Percentiles rank a stretch among this genome's conserved stretches.
Evolutionary conservation across 2,797 vertebrate species (phyloP).

Genomic region (Acipenser ruthenus): DNA sequence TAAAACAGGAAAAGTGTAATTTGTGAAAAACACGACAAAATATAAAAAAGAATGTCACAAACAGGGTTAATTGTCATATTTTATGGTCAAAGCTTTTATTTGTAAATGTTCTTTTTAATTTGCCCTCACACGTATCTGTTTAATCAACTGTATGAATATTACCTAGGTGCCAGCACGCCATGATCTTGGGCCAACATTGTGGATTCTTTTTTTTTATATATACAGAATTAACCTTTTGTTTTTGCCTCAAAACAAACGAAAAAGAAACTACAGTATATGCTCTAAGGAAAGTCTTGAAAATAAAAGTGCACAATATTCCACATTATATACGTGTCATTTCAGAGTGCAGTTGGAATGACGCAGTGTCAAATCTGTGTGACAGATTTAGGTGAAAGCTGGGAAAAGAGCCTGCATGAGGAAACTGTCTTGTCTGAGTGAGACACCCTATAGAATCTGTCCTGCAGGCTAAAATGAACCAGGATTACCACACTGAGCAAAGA

Average conservation of each 20-base stretch:
- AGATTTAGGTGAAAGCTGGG: conserved; percentile 98
- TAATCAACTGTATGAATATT: not conserved
- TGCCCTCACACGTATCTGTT: conserved; percentile 12
- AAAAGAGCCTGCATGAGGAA: conserved; percentile 79
- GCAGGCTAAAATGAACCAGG: conserved; percentile 64
- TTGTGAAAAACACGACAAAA: not conserved
- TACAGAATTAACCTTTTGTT: conserved; percentile 2
- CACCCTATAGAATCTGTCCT: conserved; percentile 75
- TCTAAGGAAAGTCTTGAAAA: conserved; percentile 68
- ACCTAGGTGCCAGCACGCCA: not conserved
- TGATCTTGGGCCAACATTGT: not conserved
- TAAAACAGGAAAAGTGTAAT: too few relatives aligned
- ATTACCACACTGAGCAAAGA: conserved; percentile 41
- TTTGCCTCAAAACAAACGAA: not conserved
- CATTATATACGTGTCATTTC: conserved; percentile 98
- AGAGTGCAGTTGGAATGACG: conserved; percentile 81
- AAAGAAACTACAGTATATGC: conserved; percentile 32
- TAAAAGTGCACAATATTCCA: conserved; percentile 98
- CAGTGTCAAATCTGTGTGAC: conserved; percentile 98
- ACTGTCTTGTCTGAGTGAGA: conserved; percentile 74
- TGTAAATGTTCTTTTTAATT: conserved; percentile 15
- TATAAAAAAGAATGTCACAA: not conserved
- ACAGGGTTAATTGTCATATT: too few relatives aligned
- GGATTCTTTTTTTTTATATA: not conserved
- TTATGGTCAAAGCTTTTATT: not conserved